Evolutionary conservation across 2,113 vertebrate genomes (phyloP), one percentile per base, ranked within the genome.

Genomic region (Electrona antarctica): DNA sequence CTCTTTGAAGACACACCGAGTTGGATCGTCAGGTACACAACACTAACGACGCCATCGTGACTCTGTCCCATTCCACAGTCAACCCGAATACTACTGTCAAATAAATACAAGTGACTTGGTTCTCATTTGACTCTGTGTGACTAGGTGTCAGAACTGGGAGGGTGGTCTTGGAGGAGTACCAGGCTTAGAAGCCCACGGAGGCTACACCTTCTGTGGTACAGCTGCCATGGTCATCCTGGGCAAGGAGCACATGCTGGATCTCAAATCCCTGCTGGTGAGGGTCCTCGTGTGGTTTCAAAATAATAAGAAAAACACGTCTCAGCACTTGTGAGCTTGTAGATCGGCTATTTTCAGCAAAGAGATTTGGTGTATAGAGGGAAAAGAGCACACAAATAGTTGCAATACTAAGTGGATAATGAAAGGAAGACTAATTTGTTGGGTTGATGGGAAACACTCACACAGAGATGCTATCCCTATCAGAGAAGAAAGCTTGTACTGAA

Each of bases 91-190:
- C 33, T 41, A 3, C 33, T 41, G 33, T 41, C 33, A 4, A 41
- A 41, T 41, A 41, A 21, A 21, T 21, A 21, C 21, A 21, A 21
- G 11, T 54, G n/a, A 9, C 29, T 33, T 5, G 29, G 11, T 59
- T 55, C 11, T 52, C 8, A 21, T n/a, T 4, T n/a, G 11, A 10
- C 3, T 8, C 11, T 69, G 14, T 64, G 11, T 50, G 9, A 41
- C 28, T 71, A 99, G 97, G 78, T 98, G 98, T 91, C 98, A 99
- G 91, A 98, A 98, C 80, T 99, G 98, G 98, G 98, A 99, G 79
- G 98, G 98, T 0, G 98, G 98, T 69, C 94, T 99, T 0, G 97
- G 97, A 0, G 98, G 98, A 0, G 95, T 98, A 64, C 97, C 97
- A 0, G 98, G 98, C 33, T 91, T 99, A 94, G 98, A 99, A 84